A percentile compares a stretch with the other conserved stretches of the same genome.
phyloP scores from a whole-genome alignment of 2,888 invertebrate species.

The Fragum sueziense region DNA sequence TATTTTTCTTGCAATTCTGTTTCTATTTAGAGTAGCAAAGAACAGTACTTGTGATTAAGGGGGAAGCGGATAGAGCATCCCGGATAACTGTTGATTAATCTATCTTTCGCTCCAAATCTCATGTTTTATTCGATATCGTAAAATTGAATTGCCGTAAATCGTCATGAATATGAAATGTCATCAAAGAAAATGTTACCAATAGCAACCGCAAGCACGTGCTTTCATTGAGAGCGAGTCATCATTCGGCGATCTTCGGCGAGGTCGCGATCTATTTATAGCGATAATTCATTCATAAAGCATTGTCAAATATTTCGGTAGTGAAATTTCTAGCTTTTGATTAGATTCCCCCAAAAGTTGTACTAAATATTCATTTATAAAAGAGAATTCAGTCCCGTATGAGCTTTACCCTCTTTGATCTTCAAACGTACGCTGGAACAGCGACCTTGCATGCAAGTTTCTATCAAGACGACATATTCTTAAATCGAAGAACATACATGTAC shows the following conservation, averaged over 20 bases:
- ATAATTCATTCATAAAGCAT: conserved; percentile 1
- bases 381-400: too few species aligned
- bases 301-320: not conserved
- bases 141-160: conserved; percentile 17
- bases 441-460: too few species aligned
- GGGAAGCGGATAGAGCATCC: not conserved
- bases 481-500: too few species aligned
- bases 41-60: too few species aligned
- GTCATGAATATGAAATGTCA: conserved; percentile 7
- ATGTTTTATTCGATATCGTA: conserved; percentile 22
- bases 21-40: too few species aligned
- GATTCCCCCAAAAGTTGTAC: too few species aligned
- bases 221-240: conserved; percentile 14
- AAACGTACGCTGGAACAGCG: too few species aligned
- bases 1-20: too few species aligned
- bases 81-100: conserved; percentile 12
- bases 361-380: too few species aligned
- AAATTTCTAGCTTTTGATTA: too few species aligned
- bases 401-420: too few species aligned
- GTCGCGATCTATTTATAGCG: not conserved
- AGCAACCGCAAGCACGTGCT: conserved; percentile 24
- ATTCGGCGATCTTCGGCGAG: not conserved
- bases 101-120: conserved; percentile 9
- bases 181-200: conserved; percentile 16
- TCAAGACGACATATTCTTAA: too few species aligned